phyloP scores from a whole-genome alignment of 2,797 vertebrate species.

The Tokudaia tokunoshimensis region DNA sequence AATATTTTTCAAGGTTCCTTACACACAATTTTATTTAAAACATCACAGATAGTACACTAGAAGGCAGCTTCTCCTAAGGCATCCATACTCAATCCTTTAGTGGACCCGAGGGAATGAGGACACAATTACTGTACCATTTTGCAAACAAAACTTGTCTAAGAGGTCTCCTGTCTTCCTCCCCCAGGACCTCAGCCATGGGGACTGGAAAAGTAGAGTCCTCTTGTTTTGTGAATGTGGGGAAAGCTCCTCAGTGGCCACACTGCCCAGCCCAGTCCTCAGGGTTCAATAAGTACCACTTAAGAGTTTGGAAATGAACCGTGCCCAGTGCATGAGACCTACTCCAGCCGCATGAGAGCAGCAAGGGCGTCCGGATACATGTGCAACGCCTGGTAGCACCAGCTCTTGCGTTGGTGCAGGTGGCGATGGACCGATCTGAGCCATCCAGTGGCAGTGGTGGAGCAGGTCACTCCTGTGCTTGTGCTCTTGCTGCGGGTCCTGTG shows the following conservation, averaged over 20 bases:
- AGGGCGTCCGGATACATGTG: rapidly evolving
- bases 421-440: rapidly evolving
- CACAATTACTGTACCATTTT: background rate
- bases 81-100: background rate
- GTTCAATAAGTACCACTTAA: background rate
- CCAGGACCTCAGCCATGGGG: background rate
- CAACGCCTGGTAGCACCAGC: rapidly evolving
- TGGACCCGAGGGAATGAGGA: background rate
- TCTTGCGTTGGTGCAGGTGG: background rate
- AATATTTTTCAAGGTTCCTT: background rate
- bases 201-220: background rate
- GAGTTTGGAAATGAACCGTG: background rate
- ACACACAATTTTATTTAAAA: background rate
- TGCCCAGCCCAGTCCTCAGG: background rate
- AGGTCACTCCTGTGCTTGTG: too few species aligned
- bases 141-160: background rate
- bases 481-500: background rate
- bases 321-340: background rate
- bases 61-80: background rate
- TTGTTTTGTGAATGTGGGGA: background rate
- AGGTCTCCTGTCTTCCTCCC: background rate
- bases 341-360: background rate
- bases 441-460: too few species aligned
- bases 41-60: background rate
- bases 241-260: background rate